Conservation (phyloP, 2,797 vertebrate genomes). For the Myoxocephalus aenaeus region DNA sequence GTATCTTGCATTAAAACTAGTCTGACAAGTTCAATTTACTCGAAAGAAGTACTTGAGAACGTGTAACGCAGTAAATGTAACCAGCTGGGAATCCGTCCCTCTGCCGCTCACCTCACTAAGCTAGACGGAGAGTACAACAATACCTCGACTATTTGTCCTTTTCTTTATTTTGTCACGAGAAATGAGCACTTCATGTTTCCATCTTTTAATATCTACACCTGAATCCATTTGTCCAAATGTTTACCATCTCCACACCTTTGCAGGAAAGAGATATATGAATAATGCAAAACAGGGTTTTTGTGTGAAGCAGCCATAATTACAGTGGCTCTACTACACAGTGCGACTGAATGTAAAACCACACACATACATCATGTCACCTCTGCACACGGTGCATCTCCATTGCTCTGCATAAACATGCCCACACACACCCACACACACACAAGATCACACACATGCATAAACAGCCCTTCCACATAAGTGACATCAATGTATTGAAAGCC, state of each 20-base stretch:
- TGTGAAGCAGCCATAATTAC: conserved; percentile 64
- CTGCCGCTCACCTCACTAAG: background rate
- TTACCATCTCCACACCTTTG: conserved; percentile 55
- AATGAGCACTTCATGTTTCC: conserved; percentile 37
- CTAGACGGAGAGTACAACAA: background rate
- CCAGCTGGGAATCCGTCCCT: too few relatives aligned
- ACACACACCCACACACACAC: conserved; percentile 59
- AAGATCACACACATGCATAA: conserved; percentile 44
- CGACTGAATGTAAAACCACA: conserved; percentile 35
- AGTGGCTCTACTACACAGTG: conserved; percentile 37
- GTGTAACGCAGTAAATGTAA: background rate
- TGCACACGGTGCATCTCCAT: conserved; percentile 24
- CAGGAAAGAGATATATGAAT: conserved; percentile 56
- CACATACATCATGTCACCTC: conserved; percentile 24
- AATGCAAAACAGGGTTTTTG: conserved; percentile 52
- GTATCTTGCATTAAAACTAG: background rate
- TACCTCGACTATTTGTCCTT: background rate
- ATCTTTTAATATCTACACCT: conserved; percentile 48
- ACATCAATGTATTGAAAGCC: conserved; percentile 50
- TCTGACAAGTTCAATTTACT: background rate
- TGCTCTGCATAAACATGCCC: conserved; percentile 67
- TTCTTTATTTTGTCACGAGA: conserved; percentile 11
- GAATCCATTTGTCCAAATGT: conserved; percentile 61
- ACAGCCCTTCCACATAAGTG: conserved; percentile 37
- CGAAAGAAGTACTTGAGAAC: too few relatives aligned